Evolutionary conservation across 2,113 vertebrate species (phyloP).

Genomic region (Podarcis muralis): DNA sequence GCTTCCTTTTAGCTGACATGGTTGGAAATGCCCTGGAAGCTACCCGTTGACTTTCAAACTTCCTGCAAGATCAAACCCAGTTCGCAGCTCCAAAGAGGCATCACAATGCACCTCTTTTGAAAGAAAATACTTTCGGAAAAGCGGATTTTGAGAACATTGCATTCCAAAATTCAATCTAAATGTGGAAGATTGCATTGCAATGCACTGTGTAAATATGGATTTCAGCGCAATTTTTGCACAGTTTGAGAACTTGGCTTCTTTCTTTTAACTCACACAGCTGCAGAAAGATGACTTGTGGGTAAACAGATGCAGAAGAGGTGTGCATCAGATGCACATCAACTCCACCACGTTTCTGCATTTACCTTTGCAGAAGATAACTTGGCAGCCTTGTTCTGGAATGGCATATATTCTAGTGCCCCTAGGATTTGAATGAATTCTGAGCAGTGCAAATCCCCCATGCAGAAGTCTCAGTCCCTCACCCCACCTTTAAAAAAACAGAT

Average conservation of each 20-base stretch:
- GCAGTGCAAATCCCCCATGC: background rate
- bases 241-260: background rate
- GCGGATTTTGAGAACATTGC: background rate
- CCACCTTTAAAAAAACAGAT: slow-evolving; percentile 40
- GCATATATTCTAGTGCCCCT: background rate
- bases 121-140: background rate
- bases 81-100: too few relatives aligned
- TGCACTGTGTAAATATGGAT: background rate
- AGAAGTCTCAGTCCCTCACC: slow-evolving; percentile 23
- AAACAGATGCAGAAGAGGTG: background rate
- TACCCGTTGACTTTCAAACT: too few relatives aligned
- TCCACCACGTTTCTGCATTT: background rate
- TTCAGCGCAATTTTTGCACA: background rate
- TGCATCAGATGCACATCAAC: background rate
- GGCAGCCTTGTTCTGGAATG: background rate
- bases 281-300: background rate
- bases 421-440: background rate
- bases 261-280: background rate
- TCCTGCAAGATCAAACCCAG: too few relatives aligned
- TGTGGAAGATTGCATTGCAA: background rate
- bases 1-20: too few relatives aligned
- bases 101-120: background rate
- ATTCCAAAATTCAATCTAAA: background rate
- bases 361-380: background rate
- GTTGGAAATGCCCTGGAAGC: too few relatives aligned